These are phyloP conservation scores for Psephotus haematonotus DNA, from an alignment of 2,113 vertebrate species.

Conservation along the genomic window DNA sequence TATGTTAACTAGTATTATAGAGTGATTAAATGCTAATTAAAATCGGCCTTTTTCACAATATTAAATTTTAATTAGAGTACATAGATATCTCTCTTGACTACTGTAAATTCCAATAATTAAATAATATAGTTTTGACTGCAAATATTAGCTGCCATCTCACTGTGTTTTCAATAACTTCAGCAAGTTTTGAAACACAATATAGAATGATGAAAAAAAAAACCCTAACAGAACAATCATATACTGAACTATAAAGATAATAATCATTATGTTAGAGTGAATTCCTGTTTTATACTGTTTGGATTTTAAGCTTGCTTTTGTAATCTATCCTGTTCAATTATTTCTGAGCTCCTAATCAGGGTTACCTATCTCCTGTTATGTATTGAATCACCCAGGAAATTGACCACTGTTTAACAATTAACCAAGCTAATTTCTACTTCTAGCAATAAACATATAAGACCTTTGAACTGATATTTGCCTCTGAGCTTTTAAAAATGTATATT, in stretches of 20 bases:
- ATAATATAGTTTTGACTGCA: not conserved
- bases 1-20: not conserved
- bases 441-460: constrained; percentile 10
- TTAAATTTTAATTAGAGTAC: constrained; percentile 13
- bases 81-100: not conserved
- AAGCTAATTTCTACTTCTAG: not conserved
- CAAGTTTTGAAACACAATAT: not conserved
- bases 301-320: not conserved
- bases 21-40: constrained; percentile 20
- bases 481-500: not conserved
- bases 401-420: not conserved
- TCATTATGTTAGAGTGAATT: not conserved
- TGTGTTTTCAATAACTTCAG: not conserved
- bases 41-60: not conserved
- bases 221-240: not conserved
- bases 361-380: not conserved
- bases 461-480: not conserved
- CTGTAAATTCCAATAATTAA: constrained; percentile 1
- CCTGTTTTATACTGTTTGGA: not conserved
- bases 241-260: not conserved
- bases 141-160: not conserved
- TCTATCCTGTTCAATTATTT: constrained; percentile 5
- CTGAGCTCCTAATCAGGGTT: not conserved
- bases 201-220: not conserved
- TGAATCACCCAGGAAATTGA: constrained; percentile 2